Conservation (phyloP, 2,888 invertebrate genomes). For the Epistrophe grossulariae region DNA sequence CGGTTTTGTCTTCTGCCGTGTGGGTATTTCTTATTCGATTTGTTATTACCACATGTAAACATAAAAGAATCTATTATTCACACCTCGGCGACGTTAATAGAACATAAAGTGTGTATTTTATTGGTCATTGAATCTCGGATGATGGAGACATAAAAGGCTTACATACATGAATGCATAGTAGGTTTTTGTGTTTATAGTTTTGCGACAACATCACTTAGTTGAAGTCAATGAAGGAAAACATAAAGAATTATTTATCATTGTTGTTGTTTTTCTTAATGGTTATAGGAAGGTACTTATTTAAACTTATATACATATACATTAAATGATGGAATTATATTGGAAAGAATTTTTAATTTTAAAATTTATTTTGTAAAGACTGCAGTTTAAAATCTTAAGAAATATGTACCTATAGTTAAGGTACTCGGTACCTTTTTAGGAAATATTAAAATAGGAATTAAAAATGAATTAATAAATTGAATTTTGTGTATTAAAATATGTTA, state of each 20-base stretch:
- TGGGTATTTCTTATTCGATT: constrained; percentile 64
- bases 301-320: not conserved
- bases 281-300: not conserved
- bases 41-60: constrained; percentile 69
- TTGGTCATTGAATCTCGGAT: constrained; percentile 64
- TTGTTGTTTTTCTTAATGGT: not conserved
- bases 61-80: constrained; percentile 73
- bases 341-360: not conserved
- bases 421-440: too few relatives aligned
- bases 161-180: constrained; percentile 42
- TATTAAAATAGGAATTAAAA: too few relatives aligned
- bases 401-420: too few relatives aligned
- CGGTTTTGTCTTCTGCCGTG: constrained; percentile 13
- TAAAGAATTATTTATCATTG: constrained; percentile 12
- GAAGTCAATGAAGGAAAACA: constrained; percentile 14
- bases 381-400: too few relatives aligned
- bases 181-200: constrained; percentile 24
- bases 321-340: not conserved
- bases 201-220: constrained; percentile 1
- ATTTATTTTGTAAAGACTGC: not conserved
- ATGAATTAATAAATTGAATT: too few relatives aligned
- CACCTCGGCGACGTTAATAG: constrained; percentile 64
- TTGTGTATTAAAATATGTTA: too few relatives aligned
- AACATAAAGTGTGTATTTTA: constrained; percentile 67
- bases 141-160: constrained; percentile 43